A percentile compares a stretch with the other conserved stretches of the same genome.
These are phyloP conservation scores for Plectrocnemia conspersa DNA, from an alignment of 1,140 invertebrate species.

Conservation along the genomic window DNA sequence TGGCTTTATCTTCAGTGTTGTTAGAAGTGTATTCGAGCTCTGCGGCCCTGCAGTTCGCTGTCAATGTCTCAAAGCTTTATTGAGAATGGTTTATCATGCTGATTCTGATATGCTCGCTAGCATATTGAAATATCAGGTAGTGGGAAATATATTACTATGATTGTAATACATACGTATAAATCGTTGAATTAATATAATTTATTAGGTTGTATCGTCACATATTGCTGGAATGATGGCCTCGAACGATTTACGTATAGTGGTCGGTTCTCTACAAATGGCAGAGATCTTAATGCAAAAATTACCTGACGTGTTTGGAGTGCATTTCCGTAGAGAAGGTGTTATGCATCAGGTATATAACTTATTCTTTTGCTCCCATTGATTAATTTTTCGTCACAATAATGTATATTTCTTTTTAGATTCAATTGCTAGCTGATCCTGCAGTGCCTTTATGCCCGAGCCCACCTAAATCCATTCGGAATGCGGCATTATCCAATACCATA, in stretches of 20 bases:
- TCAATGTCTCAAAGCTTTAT: slow-evolving; percentile 90
- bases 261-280: slow-evolving; percentile 94
- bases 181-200: neutral
- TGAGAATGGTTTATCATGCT: slow-evolving; percentile 94
- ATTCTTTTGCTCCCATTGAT: slow-evolving; percentile 1
- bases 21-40: slow-evolving; percentile 97
- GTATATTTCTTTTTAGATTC: slow-evolving; percentile 23
- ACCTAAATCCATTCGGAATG: slow-evolving; percentile 39
- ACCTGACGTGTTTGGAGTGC: slow-evolving; percentile 88
- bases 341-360: slow-evolving; percentile 75
- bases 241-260: slow-evolving; percentile 90
- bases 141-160: neutral
- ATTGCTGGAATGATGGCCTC: slow-evolving; percentile 98
- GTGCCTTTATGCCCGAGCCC: slow-evolving; percentile 46
- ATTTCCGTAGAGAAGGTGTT: slow-evolving; percentile 93
- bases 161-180: neutral
- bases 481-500: slow-evolving; percentile 25
- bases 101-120: slow-evolving; percentile 78
- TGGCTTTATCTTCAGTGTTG: slow-evolving; percentile 79
- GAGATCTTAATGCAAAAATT: slow-evolving; percentile 95
- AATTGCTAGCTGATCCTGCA: slow-evolving; percentile 45
- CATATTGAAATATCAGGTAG: slow-evolving; percentile 80
- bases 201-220: slow-evolving; percentile 87
- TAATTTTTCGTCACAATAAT: neutral
- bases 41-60: slow-evolving; percentile 95